Evolutionary conservation across 2,113 vertebrate species (phyloP), one percentile per base, ranked within the genome.

Genomic region (Bufo bufo): DNA sequence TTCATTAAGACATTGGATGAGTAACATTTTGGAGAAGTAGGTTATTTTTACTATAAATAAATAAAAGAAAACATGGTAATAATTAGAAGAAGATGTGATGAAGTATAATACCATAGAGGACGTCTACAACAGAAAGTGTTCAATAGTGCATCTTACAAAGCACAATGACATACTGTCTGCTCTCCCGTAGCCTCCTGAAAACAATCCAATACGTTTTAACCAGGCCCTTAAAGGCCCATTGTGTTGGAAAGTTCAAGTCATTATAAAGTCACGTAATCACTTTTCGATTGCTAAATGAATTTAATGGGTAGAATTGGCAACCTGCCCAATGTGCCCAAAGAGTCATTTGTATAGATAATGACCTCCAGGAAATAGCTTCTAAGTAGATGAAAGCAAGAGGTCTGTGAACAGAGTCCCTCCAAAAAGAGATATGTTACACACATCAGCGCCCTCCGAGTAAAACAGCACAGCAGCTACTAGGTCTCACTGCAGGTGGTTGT

Each of bases 231-330:
- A 20, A 69, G 33, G 17, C 49, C 63, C 65, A 52, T 84, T 71
- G 82, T 84, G 20, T 11, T 84, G 65, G 65, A 43, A 71, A 52
- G 63, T 54, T 54, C 5, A 6, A 54, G 63, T n/a, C 12, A 11
- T 83, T 66, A 83, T 54, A 4, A 52, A 71, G 82, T 47, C 65
- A 69, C 54, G 82, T 71, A 71, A 71, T 54, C 17, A 99, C 97
- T 99, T 91, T 12, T 43, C 16, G 9, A 43, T 20, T 77, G 13
- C 69, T 50, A 83, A 49, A 65, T 33, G 13, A 45, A 77, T 84
- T 61, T 43, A 83, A 77, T 88, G 47, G 72, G 23, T 8, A 66
- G 23, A 83, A 45, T 77, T 88, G 80, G 71, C 87, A n/a, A 56
- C 33, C 54, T 65, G 69, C 87, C 87, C 75, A 66, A 77, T 75